A percentile compares a stretch with the other conserved stretches of the same genome.
Evolutionary conservation across 30 jellyfish, hydroid and myxozoan species (phyloP).

Genomic region (Calvadosia cruxmelitensis): DNA sequence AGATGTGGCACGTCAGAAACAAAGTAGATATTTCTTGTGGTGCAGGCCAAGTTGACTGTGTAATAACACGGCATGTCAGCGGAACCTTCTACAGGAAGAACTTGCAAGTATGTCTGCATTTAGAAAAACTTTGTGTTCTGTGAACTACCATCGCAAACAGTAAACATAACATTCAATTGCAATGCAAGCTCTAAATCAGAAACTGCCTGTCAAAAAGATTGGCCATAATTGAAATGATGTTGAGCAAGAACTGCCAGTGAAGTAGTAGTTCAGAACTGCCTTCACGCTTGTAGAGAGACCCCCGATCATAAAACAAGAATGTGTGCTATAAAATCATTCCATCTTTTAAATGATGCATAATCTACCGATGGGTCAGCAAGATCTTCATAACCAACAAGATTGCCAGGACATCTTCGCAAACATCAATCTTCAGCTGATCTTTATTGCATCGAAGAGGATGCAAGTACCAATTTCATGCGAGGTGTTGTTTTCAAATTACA

Average conservation of each 20-base stretch:
- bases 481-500: background rate
- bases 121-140: background rate
- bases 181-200: no score
- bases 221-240: no score
- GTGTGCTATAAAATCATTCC: background rate
- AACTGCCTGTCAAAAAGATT: no score
- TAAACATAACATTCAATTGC: no score
- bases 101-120: no score
- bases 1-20: background rate
- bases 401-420: slow-evolving; percentile 14
- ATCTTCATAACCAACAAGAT: slow-evolving; percentile 17
- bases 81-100: no score
- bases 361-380: slow-evolving; percentile 12
- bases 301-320: background rate
- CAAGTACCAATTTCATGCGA: slow-evolving; percentile 16
- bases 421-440: slow-evolving; percentile 6
- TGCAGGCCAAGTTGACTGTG: no score
- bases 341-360: background rate
- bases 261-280: background rate
- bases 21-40: background rate
- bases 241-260: background rate
- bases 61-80: no score
- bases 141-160: background rate
- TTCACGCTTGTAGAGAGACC: background rate
- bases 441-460: slow-evolving; percentile 21